Evolutionary conservation across 1,140 invertebrate species (phyloP).

Genomic region (Drosophila azteca): DNA sequence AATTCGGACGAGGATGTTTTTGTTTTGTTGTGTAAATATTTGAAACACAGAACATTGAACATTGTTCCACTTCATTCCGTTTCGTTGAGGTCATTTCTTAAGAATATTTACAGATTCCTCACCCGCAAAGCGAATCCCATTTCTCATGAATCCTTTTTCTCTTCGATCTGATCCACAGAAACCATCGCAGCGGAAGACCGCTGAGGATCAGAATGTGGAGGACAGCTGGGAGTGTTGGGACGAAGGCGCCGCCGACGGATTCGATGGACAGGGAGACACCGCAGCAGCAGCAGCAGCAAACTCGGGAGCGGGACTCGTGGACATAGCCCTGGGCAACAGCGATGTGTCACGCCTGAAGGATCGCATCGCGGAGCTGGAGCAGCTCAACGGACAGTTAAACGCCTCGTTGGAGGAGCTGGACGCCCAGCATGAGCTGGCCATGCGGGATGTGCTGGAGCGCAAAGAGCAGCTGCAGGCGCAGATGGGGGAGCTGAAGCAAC

Average conservation of each 20-base stretch:
- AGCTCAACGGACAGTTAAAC: constrained; percentile 84
- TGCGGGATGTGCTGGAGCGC: constrained; percentile 87
- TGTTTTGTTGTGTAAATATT: too few species aligned
- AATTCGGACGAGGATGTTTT: too few species aligned
- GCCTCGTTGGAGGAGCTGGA: constrained; percentile 89
- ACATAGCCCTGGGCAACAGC: constrained; percentile 63
- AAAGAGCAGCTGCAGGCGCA: constrained; percentile 88
- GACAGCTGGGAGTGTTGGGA: constrained; percentile 86
- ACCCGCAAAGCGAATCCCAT: too few species aligned
- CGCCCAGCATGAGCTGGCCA: constrained; percentile 88
- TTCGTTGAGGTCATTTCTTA: too few species aligned
- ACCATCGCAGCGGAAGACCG: constrained; percentile 33
- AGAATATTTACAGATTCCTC: too few species aligned
- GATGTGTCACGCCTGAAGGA: constrained; percentile 80
- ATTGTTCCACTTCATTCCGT: too few species aligned
- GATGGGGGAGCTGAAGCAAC: constrained; percentile 48
- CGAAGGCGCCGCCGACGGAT: constrained; percentile 65
- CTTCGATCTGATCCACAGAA: too few species aligned
- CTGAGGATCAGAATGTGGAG: constrained; percentile 78
- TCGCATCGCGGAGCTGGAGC: constrained; percentile 76
- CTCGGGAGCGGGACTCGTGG: constrained; percentile 46
- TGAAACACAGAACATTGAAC: too few species aligned
- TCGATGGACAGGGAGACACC: constrained; percentile 15
- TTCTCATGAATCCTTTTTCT: neutral
- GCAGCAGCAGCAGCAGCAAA: neutral